Evolutionary conservation across 2,113 vertebrate species (phyloP).

Genomic region (Eleginops maclovinus): DNA sequence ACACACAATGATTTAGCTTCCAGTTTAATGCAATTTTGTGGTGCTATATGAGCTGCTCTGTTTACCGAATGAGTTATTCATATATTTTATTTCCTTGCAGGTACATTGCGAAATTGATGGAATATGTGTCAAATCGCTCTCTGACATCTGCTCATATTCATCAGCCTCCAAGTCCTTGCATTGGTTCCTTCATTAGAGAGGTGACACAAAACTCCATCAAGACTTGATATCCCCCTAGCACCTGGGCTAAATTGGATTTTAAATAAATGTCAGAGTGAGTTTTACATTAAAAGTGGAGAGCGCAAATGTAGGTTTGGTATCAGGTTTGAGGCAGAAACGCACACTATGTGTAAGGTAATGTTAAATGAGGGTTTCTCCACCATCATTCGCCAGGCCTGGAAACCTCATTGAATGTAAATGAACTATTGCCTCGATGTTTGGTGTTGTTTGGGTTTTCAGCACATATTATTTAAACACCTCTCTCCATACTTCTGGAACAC

Average conservation of each 20-base stretch:
- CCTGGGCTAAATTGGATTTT: conserved; percentile 85
- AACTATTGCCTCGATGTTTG: conserved; percentile 21
- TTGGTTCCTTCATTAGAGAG: conserved; percentile 82
- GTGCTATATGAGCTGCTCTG: conserved; percentile 49
- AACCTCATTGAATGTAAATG: conserved; percentile 17
- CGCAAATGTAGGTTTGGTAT: conserved; percentile 60
- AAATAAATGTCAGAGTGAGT: conserved; percentile 84
- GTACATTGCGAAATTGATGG: conserved; percentile 82
- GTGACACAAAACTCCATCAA: conserved; percentile 81
- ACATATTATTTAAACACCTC: background rate
- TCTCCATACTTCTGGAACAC: background rate
- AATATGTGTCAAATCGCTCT: conserved; percentile 81
- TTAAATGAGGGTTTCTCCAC: conserved; percentile 29
- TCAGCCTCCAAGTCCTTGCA: conserved; percentile 76
- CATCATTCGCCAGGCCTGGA: conserved; percentile 10
- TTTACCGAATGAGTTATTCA: conserved; percentile 75
- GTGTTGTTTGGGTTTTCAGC: background rate
- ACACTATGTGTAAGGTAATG: conserved; percentile 57
- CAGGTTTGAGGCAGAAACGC: conserved; percentile 37
- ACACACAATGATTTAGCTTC: conserved; percentile 41
- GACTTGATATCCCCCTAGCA: conserved; percentile 78
- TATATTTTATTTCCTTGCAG: conserved; percentile 77
- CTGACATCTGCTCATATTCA: conserved; percentile 85
- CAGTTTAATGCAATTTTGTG: conserved; percentile 61
- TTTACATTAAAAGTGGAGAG: conserved; percentile 73